Base-by-base conservation (phyloP, 2,888 invertebrate genomes). In the Tetranychus piercei region DNA sequence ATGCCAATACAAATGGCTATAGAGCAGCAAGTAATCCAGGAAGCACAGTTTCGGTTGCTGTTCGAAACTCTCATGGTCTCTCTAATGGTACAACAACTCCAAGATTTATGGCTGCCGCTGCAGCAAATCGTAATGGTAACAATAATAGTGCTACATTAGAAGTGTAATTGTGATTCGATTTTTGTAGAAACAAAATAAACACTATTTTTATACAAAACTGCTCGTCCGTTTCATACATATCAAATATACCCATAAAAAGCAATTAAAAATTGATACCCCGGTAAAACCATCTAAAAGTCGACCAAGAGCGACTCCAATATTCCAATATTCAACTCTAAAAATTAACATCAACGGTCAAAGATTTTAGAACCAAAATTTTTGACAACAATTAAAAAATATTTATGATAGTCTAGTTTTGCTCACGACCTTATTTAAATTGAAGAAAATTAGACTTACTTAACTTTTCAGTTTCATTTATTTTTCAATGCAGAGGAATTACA, bases 1-100 rank as follows among this genome's bases (percentile, higher is more conserved):
- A 79, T 64, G 78, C 79, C 11, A 79, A 78, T 65, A 74, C 74
- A 18, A 74, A 66, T 73, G 73, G 73, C 22, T 71, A 44, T 43
- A 20, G 71, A 23, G 44, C 34, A 43, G 43, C 72, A 55, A 22
- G 55, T 18, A 44, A 23, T 44, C 20, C 67, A 18, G 71, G 71
- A 44, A 71, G 23, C 64, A 74, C 74, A 44, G 74, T 74, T 65
- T 71, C 71, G 65, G 75, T 75, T 55, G 72, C 74, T 44, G 73
- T 73, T 44, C 72, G 74, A 44, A 20, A 18, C 20, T 20, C 69
- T 11, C 34, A 69, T 23, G 34, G 69, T 69, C 34, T 69, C 22
- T 71, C 71, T 6, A 71, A 71, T 71, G 71, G 71, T 20, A 20
- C 71, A n/a, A 71, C 71, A 23, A 71, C 71, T 8, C 69, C 69